Evolutionary conservation across 2,797 vertebrate species (phyloP).

Genomic region (Pagetopsis macropterus): DNA sequence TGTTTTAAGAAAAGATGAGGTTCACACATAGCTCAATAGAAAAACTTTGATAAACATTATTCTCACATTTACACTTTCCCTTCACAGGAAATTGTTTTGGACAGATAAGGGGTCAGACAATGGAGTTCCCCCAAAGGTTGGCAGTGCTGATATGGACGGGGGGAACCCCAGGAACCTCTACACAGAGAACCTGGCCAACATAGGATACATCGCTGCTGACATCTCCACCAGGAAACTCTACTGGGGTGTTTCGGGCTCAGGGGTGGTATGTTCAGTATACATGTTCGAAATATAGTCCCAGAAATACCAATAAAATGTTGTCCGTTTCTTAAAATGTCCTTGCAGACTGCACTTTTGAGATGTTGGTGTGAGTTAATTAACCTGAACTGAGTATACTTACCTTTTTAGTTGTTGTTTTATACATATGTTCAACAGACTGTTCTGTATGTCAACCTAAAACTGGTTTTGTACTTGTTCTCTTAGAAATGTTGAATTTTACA

Average conservation of each 20-base stretch:
- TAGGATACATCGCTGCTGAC: conserved; percentile 78
- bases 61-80: conserved; percentile 10
- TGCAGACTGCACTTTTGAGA: not conserved
- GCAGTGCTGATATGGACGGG: conserved; percentile 82
- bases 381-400: not conserved
- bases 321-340: not conserved
- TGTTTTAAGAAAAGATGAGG: not conserved
- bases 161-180: conserved; percentile 76
- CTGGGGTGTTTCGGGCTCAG: conserved; percentile 76
- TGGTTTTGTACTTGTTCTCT: not conserved
- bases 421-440: not conserved
- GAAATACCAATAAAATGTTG: not conserved
- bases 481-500: not conserved
- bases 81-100: conserved; percentile 81
- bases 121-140: conserved; percentile 81
- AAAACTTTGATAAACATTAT: not conserved
- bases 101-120: conserved; percentile 78
- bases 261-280: conserved; percentile 67
- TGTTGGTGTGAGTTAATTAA: not conserved
- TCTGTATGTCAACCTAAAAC: not conserved
- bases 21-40: not conserved
- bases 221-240: conserved; percentile 77
- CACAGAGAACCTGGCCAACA: conserved; percentile 69
- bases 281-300: not conserved
- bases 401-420: not conserved